Percentiles rank a stretch among this genome's conserved stretches.
Conservation (phyloP, 2,113 vertebrate genomes). For the Pseudorhombus dupliciocellatus region DNA sequence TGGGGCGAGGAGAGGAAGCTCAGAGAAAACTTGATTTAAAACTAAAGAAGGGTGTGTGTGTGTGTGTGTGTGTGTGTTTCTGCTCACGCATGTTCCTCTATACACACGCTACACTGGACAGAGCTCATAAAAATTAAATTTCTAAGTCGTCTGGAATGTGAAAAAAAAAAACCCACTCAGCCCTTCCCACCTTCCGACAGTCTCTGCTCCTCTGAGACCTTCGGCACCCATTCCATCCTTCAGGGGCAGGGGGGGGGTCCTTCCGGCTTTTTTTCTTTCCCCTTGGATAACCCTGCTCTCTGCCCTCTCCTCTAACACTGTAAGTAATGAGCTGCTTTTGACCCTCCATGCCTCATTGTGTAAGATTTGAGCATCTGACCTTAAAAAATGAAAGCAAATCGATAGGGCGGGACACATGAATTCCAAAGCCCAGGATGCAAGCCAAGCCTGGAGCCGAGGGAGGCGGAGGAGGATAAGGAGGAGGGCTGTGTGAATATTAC, state of each 20-base stretch:
- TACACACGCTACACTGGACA: neutral
- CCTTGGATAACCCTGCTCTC: constrained; percentile 57
- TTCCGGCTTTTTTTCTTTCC: constrained; percentile 32
- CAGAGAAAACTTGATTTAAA: constrained; percentile 24
- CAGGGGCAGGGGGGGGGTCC: neutral
- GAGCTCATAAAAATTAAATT: no score
- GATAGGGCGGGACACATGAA: constrained; percentile 73
- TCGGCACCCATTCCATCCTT: constrained; percentile 47
- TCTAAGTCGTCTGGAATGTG: constrained; percentile 4
- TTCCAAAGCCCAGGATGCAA: constrained; percentile 71
- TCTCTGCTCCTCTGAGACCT: constrained; percentile 29
- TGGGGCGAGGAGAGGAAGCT: constrained; percentile 17
- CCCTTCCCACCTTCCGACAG: constrained; percentile 4
- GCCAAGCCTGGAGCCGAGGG: constrained; percentile 65
- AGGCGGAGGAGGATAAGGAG: constrained; percentile 23
- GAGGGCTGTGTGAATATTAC: constrained; percentile 26
- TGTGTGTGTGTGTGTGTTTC: neutral
- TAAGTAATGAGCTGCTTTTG: constrained; percentile 75
- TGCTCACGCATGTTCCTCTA: neutral
- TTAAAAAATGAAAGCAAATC: constrained; percentile 83
- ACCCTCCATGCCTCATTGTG: constrained; percentile 77
- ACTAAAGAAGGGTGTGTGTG: constrained; percentile 14
- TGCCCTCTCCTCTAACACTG: constrained; percentile 56
- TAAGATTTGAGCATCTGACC: constrained; percentile 80
- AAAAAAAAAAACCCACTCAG: constrained; percentile 15